Evolutionary conservation across 2,797 vertebrate species (phyloP), one percentile per base, ranked within the genome.

Genomic region (Notolabrus celidotus): DNA sequence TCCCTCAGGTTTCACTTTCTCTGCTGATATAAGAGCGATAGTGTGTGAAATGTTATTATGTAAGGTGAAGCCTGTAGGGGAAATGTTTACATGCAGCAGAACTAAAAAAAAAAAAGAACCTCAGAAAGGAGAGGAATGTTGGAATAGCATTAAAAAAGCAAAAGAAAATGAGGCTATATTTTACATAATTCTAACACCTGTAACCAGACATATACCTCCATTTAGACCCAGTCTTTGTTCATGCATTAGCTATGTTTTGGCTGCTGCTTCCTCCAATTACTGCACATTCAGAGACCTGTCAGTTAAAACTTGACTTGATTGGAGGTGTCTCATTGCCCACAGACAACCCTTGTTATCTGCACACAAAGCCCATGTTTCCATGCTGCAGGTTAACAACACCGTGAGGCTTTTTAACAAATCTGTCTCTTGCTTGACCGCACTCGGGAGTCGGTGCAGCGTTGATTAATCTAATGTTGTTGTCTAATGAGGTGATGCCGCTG

Each of bases 401-500:
- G 3, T 56, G 2, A 17, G 51, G 54, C 39, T 47, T 67, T n/a
- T 64, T 58, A 63, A 5, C 4, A 0, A 63, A 36, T 55, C 20
- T 1, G 2, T 3, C 34, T 50, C 64, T 36, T 59, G 23, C 67
- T 61, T 73, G 75, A 73, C 66, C 74, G 61, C 66, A 68, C 43
- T 17, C 71, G 15, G 51, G 74, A 67, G 39, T 7, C 0, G 36
- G 52, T 38, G 50, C 27, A 36, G 45, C 2, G 11, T 74, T 80
- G 68, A 87, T 86, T 80, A 69, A 83, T 72, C 55, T 27, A 11
- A 53, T 58, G 71, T 71, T 83, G 67, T 27, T 66, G 53, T 69
- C 75, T 86, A 88, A 87, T 72, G 78, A 84, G 78, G 61, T 76
- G 67, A 51, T 63, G 84, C 84, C 20, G 11, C 62, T 19, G 75